Conservation (phyloP, 2,888 invertebrate genomes). For the Hypsopygia costalis region DNA sequence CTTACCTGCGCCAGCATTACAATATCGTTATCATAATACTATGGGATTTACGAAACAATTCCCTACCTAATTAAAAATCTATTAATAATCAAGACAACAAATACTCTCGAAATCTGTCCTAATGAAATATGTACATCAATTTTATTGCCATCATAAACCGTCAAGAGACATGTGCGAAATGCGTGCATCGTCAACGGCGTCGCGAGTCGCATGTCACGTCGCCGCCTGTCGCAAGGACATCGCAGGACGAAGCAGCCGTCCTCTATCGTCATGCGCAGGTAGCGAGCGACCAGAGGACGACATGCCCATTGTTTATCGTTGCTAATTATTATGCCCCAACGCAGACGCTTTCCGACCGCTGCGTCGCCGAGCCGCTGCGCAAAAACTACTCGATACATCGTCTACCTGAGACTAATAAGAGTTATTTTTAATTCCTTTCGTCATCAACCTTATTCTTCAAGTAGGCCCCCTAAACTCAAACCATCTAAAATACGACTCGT, state of each 20-base stretch:
- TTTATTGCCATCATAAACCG: slow-evolving; percentile 3
- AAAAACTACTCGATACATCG: slow-evolving; percentile 51
- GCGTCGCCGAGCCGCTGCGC: slow-evolving; percentile 41
- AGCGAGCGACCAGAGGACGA: slow-evolving; percentile 74
- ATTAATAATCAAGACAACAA: too few relatives aligned
- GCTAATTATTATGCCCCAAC: slow-evolving; percentile 76
- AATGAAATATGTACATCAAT: too few relatives aligned
- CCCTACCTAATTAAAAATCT: too few relatives aligned
- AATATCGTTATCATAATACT: too few relatives aligned
- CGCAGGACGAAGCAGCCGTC: slow-evolving; percentile 67
- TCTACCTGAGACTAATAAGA: slow-evolving; percentile 46
- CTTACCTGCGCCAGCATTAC: too few relatives aligned
- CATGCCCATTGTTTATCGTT: slow-evolving; percentile 77
- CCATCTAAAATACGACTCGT: background rate
- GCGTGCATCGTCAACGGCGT: slow-evolving; percentile 34
- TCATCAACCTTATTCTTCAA: slow-evolving; percentile 13
- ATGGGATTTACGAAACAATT: too few relatives aligned
- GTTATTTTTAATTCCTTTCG: slow-evolving; percentile 20
- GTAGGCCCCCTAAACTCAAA: slow-evolving; percentile 2
- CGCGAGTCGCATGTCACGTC: slow-evolving; percentile 32
- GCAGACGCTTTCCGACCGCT: slow-evolving; percentile 60
- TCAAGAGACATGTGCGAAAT: slow-evolving; percentile 37
- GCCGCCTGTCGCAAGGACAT: slow-evolving; percentile 57
- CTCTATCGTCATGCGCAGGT: slow-evolving; percentile 75
- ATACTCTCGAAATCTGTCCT: too few relatives aligned